Percentiles rank a stretch among this genome's conserved stretches.
phyloP scores from a whole-genome alignment of 2,888 invertebrate species.

The Papilio gigon region DNA sequence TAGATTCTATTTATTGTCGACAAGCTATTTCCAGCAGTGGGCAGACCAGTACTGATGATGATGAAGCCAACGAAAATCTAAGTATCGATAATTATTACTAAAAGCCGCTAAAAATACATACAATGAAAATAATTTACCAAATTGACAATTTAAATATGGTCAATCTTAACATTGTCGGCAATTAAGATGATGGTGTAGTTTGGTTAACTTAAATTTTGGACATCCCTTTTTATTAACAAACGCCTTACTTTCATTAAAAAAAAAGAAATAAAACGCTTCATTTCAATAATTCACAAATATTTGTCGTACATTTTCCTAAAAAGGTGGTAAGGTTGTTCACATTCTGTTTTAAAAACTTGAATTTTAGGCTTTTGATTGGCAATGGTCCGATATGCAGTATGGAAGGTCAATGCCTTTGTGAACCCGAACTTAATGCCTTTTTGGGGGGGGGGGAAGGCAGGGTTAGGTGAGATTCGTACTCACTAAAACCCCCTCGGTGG shows the following conservation, averaged over 20 bases:
- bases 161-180: not conserved
- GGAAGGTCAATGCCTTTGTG: conserved; percentile 8
- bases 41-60: too few relatives aligned
- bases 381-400: not conserved
- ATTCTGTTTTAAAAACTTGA: not conserved
- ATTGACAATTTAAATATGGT: not conserved
- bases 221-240: too few relatives aligned
- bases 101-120: not conserved
- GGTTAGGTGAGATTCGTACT: too few relatives aligned
- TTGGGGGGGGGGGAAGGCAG: too few relatives aligned
- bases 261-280: not conserved
- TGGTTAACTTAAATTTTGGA: too few relatives aligned
- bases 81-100: too few relatives aligned
- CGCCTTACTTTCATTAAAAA: not conserved
- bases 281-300: not conserved
- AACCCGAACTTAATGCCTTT: not conserved
- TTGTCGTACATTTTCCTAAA: not conserved
- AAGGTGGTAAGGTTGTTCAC: not conserved
- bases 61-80: too few relatives aligned
- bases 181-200: not conserved
- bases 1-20: too few relatives aligned
- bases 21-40: too few relatives aligned
- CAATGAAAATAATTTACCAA: not conserved
- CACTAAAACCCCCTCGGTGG: too few relatives aligned
- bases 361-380: conserved; percentile 1